Evolutionary conservation across 2,797 vertebrate genomes (phyloP).

Genomic region (Poeciliopsis paucimaculata): DNA sequence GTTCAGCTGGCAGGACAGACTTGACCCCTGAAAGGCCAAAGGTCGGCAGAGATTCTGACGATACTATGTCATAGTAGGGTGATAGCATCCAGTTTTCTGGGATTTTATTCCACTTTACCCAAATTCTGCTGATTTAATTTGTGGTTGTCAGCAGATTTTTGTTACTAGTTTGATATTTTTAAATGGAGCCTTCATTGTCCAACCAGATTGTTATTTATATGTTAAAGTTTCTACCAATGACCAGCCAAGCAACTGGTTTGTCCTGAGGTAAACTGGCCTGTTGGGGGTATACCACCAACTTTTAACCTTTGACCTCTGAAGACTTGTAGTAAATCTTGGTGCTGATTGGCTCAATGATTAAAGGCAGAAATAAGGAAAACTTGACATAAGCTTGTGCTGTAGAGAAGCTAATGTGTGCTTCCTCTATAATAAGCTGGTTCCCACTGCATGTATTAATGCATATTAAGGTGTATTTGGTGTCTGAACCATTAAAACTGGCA

Average conservation of each 20-base stretch:
- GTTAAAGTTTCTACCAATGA: neutral
- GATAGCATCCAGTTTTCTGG: neutral
- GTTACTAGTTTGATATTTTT: neutral
- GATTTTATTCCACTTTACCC: neutral
- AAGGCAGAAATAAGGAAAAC: too few relatives aligned
- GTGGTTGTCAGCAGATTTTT: neutral
- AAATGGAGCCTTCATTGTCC: neutral
- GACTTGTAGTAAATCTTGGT: too few relatives aligned
- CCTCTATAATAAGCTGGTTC: too few relatives aligned
- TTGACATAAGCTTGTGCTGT: too few relatives aligned
- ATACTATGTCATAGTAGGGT: neutral
- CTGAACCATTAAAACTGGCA: too few relatives aligned
- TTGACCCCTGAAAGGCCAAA: neutral
- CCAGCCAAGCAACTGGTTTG: neutral
- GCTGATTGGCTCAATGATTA: too few relatives aligned
- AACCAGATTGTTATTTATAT: neutral
- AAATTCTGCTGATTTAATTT: neutral
- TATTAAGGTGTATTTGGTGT: too few relatives aligned
- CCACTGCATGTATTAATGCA: too few relatives aligned
- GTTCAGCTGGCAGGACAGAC: slow-evolving; percentile 22
- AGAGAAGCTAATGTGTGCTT: too few relatives aligned
- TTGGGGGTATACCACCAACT: too few relatives aligned
- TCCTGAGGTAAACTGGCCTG: neutral
- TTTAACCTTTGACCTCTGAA: too few relatives aligned
- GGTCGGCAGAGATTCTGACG: slow-evolving; percentile 5